Base-by-base conservation (phyloP, 2,797 vertebrate genomes). In the Galagoides demidoff region DNA sequence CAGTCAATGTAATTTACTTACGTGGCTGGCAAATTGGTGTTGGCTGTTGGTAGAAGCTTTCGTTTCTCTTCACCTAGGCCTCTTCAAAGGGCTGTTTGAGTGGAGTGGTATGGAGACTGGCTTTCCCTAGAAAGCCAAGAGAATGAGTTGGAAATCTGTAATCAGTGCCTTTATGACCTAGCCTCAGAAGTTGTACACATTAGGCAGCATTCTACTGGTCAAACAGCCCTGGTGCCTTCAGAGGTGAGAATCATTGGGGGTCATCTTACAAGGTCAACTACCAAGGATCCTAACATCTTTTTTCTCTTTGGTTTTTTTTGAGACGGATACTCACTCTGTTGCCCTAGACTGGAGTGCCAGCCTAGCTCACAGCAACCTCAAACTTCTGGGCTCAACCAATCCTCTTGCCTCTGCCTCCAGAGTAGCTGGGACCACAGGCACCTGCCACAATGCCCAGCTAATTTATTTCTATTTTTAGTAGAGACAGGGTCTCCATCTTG, bases 101-200 rank as follows among this genome's bases (percentile, higher is more conserved):
- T 23, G 1, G 37, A 68, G 52, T 55, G 17, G 29, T 7, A 8
- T 88, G 66, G 68, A 71, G 16, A 71, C 34, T 91, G 52, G 37
- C 31, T 90, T 74, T 11, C 12, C 27, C 63, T 49, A 89, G 76
- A 25, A 76, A 82, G 77, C 79, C 22, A 86, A 95, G 31, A 92
- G 29, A 88, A 88, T 59, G 10, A 93, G 5, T n/a, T 89, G 59
- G 66, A 87, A 90, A 76, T 29, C 71, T 76, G 77, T n/a, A 66
- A 68, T 61, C 61, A 76, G n/a, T 76, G 52, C 45, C 89, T 90
- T 85, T 95, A 59, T 90, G 92, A 93, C 49, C 45, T 82, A 93
- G 73, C 16, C 31, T 89, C 27, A 89, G 57, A 95, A 95, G 84
- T 59, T 73, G 93, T 63, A 89, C 22, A 68, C 22, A 31, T 93